Base-by-base conservation (phyloP, 2,113 vertebrate genomes). In the Phyllostomus hastatus region DNA sequence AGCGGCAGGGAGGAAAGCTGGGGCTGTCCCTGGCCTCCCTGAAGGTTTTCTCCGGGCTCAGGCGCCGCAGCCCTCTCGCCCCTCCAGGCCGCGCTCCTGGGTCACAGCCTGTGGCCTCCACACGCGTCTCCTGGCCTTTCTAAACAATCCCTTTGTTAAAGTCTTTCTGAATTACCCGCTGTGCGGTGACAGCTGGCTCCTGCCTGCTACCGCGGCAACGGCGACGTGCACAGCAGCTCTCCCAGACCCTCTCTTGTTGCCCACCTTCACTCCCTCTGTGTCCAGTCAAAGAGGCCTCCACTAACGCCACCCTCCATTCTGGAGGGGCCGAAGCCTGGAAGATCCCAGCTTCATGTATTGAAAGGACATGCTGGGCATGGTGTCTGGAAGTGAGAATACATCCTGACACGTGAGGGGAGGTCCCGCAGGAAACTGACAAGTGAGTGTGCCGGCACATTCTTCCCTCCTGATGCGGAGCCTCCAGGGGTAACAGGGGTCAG, bases 1-100 rank as follows among this genome's bases (percentile, higher is more conserved):
- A 0, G 10, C 0, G 1, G 35, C 61, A 38, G 6, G 12, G 0
- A n/a, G 43, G 1, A 7, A 57, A 50, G 69, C 24, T 2, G 0
- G 4, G 31, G 31, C 69, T 20, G 7, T 28, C 3, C 50, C 31
- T 41, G 1, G 10, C 9, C 6, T 20, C 1, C 3, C 31, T 7
- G 3, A 0, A 11, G 38, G 24, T 4, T 66, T 64, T 67, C n/a
- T 35, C n/a, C 46, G 28, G 26, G 20, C 54, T 64, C 64, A 35
- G 31, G 54, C 8, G 31, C 54, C 16, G 2, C 15, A 1, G 2
- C 26, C 69, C 43, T 66, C 16, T 38, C 15, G 1, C 12, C 14
- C 17, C 3, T 12, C 22, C 38, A 81, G 82, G 38, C 28, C 5
- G 70, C 38, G 70, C 70, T 7, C 35, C 50, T 14, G 48, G 59